Evolutionary conservation across 23 tunicate genomes (phyloP), one percentile per base, ranked within the genome.

Genomic region (Styela clava): DNA sequence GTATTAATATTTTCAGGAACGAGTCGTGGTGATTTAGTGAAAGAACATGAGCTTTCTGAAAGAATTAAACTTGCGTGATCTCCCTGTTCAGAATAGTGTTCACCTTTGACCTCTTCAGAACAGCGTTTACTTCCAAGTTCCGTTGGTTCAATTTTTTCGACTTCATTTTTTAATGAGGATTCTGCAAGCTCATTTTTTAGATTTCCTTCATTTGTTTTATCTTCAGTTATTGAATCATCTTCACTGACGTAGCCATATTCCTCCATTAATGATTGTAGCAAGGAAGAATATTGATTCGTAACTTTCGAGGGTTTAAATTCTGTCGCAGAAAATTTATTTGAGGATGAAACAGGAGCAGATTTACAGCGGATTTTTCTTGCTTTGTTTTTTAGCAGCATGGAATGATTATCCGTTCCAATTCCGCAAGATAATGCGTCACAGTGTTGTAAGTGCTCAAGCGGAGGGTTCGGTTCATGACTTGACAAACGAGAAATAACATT

Each of bases 391-490:
- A 84, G 72, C 78, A 69, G 31, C 78, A 64, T 51, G 33, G 94
- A 87, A 76, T 89, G 94, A 1, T 79, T 34, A 71, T 89, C 94
- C 5, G 19, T 71, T 0, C 94, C 94, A 64, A 79, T 23, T 2
- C 94, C 94, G 31, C 63, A 69, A 19, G 74, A 36, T 16, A 74
- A 61, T 52, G 94, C 94, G 74, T 84, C 88, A 79, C 94, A 89
- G 71, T 84, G 94, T 33, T 51, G 34, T 22, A 74, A 62, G 37
- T 89, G 94, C 2, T 79, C 74, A 52, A 33, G 63, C n/a, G 94
- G 85, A 74, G 79, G 52, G 51, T 83, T 52, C 16, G 97, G 89
- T 69, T 83, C 76, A 23, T 86, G 97, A 52, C 82, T 62, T 5
- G 97, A 61, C 7, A 91, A 69, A 21, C 86, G 35, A n/a, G 27